These are phyloP conservation scores for Serripes groenlandicus DNA, from an alignment of 2,888 invertebrate genomes.

Conservation along the genomic window DNA sequence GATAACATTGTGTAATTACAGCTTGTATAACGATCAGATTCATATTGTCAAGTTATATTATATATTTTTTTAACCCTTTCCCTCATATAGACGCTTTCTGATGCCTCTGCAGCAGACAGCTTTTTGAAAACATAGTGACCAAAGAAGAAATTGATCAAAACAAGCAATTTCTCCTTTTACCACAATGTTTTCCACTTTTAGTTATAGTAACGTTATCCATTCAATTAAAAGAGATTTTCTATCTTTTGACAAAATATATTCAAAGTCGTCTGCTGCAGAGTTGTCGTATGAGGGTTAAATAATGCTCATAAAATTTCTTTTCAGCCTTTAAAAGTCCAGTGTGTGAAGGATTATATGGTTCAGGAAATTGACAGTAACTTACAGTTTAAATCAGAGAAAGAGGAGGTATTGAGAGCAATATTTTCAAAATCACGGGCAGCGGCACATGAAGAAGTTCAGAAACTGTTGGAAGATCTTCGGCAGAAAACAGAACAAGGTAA, in stretches of 20 bases:
- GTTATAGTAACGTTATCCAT: too few species aligned
- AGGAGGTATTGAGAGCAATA: constrained; percentile 93
- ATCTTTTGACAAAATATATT: not conserved
- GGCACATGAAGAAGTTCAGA: constrained; percentile 93
- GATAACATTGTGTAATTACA: too few species aligned
- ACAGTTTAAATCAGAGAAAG: constrained; percentile 94
- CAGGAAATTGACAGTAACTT: constrained; percentile 90
- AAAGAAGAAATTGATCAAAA: not conserved
- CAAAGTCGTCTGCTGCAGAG: not conserved
- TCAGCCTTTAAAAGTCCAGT: constrained; percentile 92
- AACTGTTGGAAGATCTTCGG: constrained; percentile 94
- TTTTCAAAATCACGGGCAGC: constrained; percentile 95
- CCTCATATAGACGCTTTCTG: too few species aligned
- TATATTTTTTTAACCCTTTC: too few species aligned
- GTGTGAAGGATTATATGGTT: constrained; percentile 92
- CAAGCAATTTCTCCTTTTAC: not conserved
- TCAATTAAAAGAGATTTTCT: not conserved
- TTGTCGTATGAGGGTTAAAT: not conserved
- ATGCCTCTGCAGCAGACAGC: too few species aligned
- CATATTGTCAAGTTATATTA: too few species aligned
- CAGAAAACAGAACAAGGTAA: constrained; percentile 64
- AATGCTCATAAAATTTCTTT: too few species aligned
- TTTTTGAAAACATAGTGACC: not conserved
- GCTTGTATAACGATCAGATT: too few species aligned
- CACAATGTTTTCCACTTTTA: not conserved